These are phyloP conservation scores for Anolis sagrei DNA, from an alignment of 2,113 vertebrate species.

Conservation along the genomic window DNA sequence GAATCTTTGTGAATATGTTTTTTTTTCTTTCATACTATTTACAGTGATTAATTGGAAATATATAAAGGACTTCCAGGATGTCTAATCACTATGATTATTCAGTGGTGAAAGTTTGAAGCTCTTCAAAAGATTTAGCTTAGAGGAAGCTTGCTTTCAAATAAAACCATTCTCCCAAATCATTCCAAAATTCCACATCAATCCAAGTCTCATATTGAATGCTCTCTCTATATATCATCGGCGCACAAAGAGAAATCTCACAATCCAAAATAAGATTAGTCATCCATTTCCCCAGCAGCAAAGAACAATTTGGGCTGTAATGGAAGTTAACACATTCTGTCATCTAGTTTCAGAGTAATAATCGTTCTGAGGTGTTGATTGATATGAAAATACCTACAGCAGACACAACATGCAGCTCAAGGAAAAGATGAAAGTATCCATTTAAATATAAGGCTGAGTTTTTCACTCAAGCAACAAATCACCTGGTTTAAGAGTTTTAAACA, in stretches of 20 bases:
- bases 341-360: conserved; percentile 78
- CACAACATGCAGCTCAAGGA: conserved; percentile 49
- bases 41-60: not conserved
- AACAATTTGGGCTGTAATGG: conserved; percentile 78
- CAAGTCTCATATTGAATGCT: conserved; percentile 41
- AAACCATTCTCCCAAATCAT: not conserved
- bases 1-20: not conserved
- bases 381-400: conserved; percentile 74
- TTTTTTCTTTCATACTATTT: not conserved
- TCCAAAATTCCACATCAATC: not conserved
- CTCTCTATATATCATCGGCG: conserved; percentile 53
- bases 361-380: conserved; percentile 74
- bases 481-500: not conserved
- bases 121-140: not conserved
- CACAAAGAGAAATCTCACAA: conserved; percentile 68
- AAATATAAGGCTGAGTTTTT: conserved; percentile 14
- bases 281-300: conserved; percentile 64
- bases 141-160: not conserved
- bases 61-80: not conserved
- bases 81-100: not conserved
- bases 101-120: not conserved
- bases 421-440: conserved; percentile 39
- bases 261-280: conserved; percentile 65
- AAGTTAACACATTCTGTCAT: conserved; percentile 81
- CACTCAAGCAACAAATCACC: conserved; percentile 39